Evolutionary conservation across 2,113 vertebrate species (phyloP).

Genomic region (Notothenia coriiceps): DNA sequence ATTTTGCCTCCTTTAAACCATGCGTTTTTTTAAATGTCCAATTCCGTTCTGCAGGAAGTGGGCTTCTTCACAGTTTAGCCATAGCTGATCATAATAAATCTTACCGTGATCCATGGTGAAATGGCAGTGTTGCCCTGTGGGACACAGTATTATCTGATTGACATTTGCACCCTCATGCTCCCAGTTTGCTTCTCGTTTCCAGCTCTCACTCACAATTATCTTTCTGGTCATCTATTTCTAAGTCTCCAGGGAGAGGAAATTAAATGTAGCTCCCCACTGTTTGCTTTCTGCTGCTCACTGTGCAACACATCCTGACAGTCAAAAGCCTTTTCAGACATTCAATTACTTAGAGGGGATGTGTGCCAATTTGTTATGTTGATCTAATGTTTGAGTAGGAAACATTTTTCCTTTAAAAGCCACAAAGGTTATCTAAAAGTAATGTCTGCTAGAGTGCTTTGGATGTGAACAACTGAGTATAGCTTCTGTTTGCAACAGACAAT

Average conservation of each 20-base stretch:
- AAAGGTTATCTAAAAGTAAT: not conserved
- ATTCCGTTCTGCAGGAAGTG: not conserved
- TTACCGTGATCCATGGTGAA: slow-evolving; percentile 38
- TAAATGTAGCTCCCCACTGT: not conserved
- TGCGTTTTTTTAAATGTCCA: not conserved
- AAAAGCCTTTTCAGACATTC: slow-evolving; percentile 2
- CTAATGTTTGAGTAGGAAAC: not conserved
- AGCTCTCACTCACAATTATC: slow-evolving; percentile 50
- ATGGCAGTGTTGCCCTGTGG: slow-evolving; percentile 35
- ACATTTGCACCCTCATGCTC: slow-evolving; percentile 53
- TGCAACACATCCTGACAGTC: not conserved
- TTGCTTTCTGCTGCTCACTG: not conserved
- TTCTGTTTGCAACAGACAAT: no score
- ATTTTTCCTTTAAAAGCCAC: not conserved
- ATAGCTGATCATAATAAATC: slow-evolving; percentile 20
- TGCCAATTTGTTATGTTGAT: not conserved
- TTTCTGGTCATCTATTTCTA: slow-evolving; percentile 45
- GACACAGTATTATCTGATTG: slow-evolving; percentile 41
- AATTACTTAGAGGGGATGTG: not conserved
- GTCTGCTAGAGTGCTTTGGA: not conserved
- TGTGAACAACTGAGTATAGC: no score
- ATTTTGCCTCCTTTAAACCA: not conserved
- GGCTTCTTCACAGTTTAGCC: slow-evolving; percentile 17
- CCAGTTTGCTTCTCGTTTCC: slow-evolving; percentile 40
- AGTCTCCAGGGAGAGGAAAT: slow-evolving; percentile 37